Base-by-base conservation (phyloP, 2,797 vertebrate genomes). In the Calcarius lapponicus region DNA sequence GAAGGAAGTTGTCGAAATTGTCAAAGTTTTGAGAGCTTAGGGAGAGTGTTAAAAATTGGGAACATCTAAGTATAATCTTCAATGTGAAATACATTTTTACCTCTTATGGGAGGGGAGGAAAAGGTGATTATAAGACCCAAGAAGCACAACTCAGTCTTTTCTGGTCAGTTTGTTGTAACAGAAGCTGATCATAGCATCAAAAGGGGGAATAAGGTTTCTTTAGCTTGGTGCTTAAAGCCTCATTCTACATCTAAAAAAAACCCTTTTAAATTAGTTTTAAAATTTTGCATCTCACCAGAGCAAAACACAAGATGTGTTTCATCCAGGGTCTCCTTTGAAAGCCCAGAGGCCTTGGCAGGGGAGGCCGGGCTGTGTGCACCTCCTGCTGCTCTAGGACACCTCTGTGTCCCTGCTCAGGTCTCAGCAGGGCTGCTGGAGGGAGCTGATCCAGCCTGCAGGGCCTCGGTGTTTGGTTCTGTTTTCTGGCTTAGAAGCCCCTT, bases 391-490 rank as follows among this genome's bases (percentile, higher is more conserved):
- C 24, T 2, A 40, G 1, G 17, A 22, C 45, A 13, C 21, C 45
- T 47, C 45, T 47, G 21, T 38, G 0, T 78, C 13, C 31, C 16
- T 71, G 36, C 62, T 21, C 1, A 2, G 15, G 2, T 13, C 50
- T 71, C 8, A 1, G 51, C 13, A 16, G 17, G 2, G 18, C n/a
- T n/a, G 8, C 4, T 34, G 48, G 32, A 61, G 42, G 57, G 53
- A 80, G 53, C 32, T 64, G 20, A 1, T 7, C 1, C 0, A 22
- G 21, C 53, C 51, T 28, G 40, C 75, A 71, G 38, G 45, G 11
- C 21, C 18, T 1, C 12, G 0, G 7, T 13, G 20, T 31, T 9
- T 13, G 16, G 8, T 9, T 40, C 18, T 13, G 7, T 38, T 26
- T 31, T 9, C 42, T 71, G 47, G 5, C 67, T 53, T 10, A 6